Percentiles rank a stretch among this genome's conserved stretches.
phyloP scores from a whole-genome alignment of 2,888 invertebrate genomes.

The Cremastinae sp. region DNA sequence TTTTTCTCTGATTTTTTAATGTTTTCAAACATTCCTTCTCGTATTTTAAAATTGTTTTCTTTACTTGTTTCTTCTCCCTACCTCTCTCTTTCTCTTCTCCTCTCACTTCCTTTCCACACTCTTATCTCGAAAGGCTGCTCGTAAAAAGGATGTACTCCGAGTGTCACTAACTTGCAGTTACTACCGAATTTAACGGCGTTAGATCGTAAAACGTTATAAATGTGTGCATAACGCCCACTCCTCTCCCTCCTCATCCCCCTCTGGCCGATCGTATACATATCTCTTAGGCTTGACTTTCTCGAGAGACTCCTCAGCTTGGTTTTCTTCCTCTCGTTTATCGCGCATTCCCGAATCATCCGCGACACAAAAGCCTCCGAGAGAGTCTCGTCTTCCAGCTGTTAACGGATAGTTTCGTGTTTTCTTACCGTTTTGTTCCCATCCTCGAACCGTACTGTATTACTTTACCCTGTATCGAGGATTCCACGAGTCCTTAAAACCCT shows the following conservation, averaged over 20 bases:
- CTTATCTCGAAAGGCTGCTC: slow-evolving; percentile 68
- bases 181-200: slow-evolving; percentile 74
- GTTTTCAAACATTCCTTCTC: too few species aligned
- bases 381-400: slow-evolving; percentile 15
- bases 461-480: too few species aligned
- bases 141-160: slow-evolving; percentile 72
- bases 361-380: background rate
- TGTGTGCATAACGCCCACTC: slow-evolving; percentile 7
- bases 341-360: background rate
- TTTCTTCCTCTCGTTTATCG: slow-evolving; percentile 5
- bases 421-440: too few species aligned
- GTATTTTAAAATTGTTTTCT: too few species aligned
- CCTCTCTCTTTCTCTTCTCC: too few species aligned
- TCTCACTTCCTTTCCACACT: slow-evolving; percentile 17
- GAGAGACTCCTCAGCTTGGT: slow-evolving; percentile 8
- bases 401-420: too few species aligned
- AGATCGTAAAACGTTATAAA: slow-evolving; percentile 69
- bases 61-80: too few species aligned
- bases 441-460: too few species aligned
- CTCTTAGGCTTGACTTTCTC: slow-evolving; percentile 8
- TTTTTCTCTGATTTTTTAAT: too few species aligned
- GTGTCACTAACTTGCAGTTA: slow-evolving; percentile 75
- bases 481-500: too few species aligned
- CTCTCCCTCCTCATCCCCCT: background rate
- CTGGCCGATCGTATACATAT: background rate